Evolutionary conservation across 2,113 vertebrate genomes (phyloP), one percentile per base, ranked within the genome.

Genomic region (Cyphomyrus plagiostoma): DNA sequence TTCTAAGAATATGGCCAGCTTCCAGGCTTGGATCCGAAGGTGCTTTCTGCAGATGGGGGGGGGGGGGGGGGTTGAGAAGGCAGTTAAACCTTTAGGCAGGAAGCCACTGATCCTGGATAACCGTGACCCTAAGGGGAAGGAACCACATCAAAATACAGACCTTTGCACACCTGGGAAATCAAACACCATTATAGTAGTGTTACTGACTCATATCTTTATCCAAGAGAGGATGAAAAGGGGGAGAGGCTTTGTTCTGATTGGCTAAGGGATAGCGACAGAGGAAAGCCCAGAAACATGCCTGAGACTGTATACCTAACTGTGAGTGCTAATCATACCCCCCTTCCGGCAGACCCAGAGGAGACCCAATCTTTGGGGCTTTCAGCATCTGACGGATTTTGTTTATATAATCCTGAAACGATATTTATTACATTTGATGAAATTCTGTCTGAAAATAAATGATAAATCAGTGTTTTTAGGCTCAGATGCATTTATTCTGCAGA

Each of bases 101-200:
- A 82, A 45, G 77, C 3, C 30, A 42, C 58, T 21, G 10, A 30
- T 42, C 30, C 48, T 53, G 30, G 48, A 48, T 89, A 23, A 17
- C 49, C 48, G 49, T 26, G 21, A 30, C 88, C n/a, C 85, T 13
- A 53, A 53, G 49, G 50, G 10, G 23, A 21, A 86, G 49, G 5
- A 49, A 89, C 46, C 88, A 74, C 62, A 88, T 74, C 62, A 48
- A 88, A 66, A 88, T 45, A 8, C 35, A 42, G 42, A 17, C 49
- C 82, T 84, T 11, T 45, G 62, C 42, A n/a, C 42, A 74, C 58
- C 42, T 74, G 26, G 49, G 48, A 82, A 89, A 82, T 88, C 50
- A 88, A 50, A 70, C 42, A 89, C 50, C 48, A 89, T 88, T 58
- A 66, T 9, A 26, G 88, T 88, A 66, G 62, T 45, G 46, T 88